phyloP scores from a whole-genome alignment of 2,888 invertebrate genomes.

The Charanyca ferruginea region DNA sequence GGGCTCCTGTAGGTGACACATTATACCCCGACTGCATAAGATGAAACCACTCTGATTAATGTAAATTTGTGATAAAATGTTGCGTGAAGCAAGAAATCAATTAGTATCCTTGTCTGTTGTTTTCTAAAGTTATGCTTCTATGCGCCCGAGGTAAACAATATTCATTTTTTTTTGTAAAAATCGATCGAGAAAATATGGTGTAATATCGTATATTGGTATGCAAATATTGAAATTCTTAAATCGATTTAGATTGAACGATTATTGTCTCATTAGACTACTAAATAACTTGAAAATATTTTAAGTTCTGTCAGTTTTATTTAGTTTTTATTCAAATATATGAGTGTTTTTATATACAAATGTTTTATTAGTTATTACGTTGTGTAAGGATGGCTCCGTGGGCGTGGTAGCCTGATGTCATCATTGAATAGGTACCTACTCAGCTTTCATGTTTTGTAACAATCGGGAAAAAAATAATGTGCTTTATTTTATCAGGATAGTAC shows the following conservation, averaged over 20 bases:
- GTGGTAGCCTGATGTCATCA: slow-evolving; percentile 63
- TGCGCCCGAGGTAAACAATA: not conserved
- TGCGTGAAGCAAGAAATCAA: slow-evolving; percentile 10
- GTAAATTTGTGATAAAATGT: not conserved
- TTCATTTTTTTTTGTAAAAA: not conserved
- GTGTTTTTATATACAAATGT: slow-evolving; percentile 49
- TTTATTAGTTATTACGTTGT: slow-evolving; percentile 49
- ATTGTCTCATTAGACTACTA: slow-evolving; percentile 41
- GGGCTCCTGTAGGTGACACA: slow-evolving; percentile 42
- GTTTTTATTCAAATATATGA: slow-evolving; percentile 47
- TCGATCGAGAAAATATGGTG: not conserved
- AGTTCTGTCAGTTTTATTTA: slow-evolving; percentile 41
- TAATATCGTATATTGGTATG: not conserved
- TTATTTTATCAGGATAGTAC: not conserved
- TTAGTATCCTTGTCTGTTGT: not conserved
- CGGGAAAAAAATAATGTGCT: slow-evolving; percentile 20
- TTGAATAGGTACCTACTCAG: slow-evolving; percentile 30
- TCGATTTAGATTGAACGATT: slow-evolving; percentile 17
- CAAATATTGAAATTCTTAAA: slow-evolving; percentile 7
- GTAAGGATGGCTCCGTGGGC: slow-evolving; percentile 51
- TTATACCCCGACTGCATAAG: slow-evolving; percentile 16
- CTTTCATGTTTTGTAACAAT: slow-evolving; percentile 57
- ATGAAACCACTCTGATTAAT: slow-evolving; percentile 3
- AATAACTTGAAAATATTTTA: slow-evolving; percentile 29
- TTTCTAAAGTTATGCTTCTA: not conserved